These are phyloP conservation scores for Dolichopus griseipennis DNA, from an alignment of 2,888 invertebrate species.

Conservation along the genomic window DNA sequence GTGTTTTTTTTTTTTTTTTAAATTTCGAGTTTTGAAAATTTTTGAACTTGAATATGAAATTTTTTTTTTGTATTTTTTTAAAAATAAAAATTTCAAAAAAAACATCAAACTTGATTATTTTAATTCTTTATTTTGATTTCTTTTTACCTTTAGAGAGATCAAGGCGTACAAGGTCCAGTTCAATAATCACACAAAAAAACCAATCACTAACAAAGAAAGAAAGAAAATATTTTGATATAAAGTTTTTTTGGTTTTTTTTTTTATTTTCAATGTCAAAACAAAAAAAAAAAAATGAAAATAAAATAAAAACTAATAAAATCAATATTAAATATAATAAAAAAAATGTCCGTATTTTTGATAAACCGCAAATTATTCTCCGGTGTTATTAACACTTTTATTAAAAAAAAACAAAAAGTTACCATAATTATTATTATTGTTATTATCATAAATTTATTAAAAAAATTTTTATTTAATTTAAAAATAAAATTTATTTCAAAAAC, in stretches of 20 bases:
- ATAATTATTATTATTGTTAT: too few relatives aligned
- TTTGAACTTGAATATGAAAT: not conserved
- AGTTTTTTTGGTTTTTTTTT: not conserved
- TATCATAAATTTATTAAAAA: too few relatives aligned
- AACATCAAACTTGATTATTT: not conserved
- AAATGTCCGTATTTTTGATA: too few relatives aligned
- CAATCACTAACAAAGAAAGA: not conserved
- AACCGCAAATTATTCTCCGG: too few relatives aligned
- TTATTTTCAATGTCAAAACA: not conserved
- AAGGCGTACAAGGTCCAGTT: conserved; percentile 1
- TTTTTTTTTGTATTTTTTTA: too few relatives aligned
- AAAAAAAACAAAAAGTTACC: too few relatives aligned
- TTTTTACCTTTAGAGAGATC: not conserved
- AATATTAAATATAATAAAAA: too few relatives aligned
- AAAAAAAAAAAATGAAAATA: not conserved
- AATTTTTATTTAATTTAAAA: too few relatives aligned
- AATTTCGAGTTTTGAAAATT: not conserved
- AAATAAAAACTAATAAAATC: not conserved
- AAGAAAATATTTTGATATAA: not conserved
- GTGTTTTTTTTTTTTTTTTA: not conserved
- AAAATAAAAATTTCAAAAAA: not conserved
- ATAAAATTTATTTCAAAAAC: too few relatives aligned
- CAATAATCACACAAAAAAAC: not conserved
- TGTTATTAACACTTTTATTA: too few relatives aligned
- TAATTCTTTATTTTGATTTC: not conserved